phyloP scores from a whole-genome alignment of 2,113 vertebrate genomes.

The Malurus cyaneus region DNA sequence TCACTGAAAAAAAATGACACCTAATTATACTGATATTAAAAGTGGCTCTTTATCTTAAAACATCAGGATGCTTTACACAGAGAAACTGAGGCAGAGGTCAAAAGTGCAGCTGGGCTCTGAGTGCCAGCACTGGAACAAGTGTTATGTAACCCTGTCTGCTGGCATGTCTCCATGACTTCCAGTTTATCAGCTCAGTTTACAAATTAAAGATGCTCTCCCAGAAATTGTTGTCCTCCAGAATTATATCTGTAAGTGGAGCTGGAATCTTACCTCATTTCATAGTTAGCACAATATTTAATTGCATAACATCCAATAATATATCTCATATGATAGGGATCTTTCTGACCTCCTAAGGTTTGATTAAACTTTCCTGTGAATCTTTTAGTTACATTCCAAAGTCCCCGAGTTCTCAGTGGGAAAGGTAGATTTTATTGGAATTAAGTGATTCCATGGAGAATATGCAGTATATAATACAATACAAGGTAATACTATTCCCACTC shows the following conservation, averaged over 20 bases:
- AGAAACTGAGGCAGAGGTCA: slow-evolving; percentile 34
- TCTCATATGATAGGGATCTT: background rate
- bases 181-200: background rate
- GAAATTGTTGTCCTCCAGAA: background rate
- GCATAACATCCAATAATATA: background rate
- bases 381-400: background rate
- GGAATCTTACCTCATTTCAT: background rate
- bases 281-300: background rate
- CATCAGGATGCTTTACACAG: background rate
- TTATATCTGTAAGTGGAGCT: background rate
- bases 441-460: background rate
- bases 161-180: background rate
- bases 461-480: background rate
- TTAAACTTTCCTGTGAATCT: background rate
- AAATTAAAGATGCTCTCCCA: background rate
- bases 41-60: background rate
- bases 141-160: fast-evolving
- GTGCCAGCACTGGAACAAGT: background rate
- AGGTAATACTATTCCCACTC: background rate
- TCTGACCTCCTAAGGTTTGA: background rate
- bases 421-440: background rate
- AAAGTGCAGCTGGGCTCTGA: background rate
- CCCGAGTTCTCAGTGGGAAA: background rate
- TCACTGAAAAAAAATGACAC: background rate
- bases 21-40: background rate